These are phyloP conservation scores for Corydoras maculifer DNA, from an alignment of 2,113 vertebrate species.

Conservation along the genomic window DNA sequence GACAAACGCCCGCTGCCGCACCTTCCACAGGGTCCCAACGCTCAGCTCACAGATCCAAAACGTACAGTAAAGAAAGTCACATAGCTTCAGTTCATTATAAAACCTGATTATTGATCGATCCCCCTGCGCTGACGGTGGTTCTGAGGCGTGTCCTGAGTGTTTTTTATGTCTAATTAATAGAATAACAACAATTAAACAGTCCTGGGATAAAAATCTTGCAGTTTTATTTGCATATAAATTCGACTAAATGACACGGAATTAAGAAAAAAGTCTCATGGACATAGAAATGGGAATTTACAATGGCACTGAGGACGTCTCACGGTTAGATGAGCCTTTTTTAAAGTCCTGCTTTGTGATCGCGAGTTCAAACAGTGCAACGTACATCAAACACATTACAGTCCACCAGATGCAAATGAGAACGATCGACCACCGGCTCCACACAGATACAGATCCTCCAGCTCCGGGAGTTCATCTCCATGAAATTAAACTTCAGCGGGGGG, in stretches of 20 bases:
- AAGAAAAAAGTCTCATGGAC: constrained; percentile 74
- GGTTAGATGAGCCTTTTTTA: constrained; percentile 38
- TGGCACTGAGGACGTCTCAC: constrained; percentile 69
- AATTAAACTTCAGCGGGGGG: no score
- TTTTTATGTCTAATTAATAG: no score
- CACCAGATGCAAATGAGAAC: constrained; percentile 20
- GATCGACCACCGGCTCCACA: constrained; percentile 2
- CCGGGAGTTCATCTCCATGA: no score
- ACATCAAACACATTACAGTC: constrained; percentile 50
- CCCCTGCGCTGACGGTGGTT: no score
- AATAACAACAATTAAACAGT: not conserved
- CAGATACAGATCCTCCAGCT: not conserved
- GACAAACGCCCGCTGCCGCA: not conserved
- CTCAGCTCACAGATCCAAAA: no score
- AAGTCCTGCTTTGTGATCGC: no score
- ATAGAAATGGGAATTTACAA: constrained; percentile 74
- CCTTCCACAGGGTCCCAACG: no score
- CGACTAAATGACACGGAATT: constrained; percentile 81
- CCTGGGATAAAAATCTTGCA: constrained; percentile 77
- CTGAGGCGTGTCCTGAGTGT: no score
- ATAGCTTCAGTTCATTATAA: no score
- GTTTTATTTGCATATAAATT: constrained; percentile 92
- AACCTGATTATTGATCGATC: no score
- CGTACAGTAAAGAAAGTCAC: no score
- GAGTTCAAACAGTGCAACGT: constrained; percentile 66